Base-by-base conservation (phyloP, 2,888 invertebrate species). In the Drosophila mercatorum region DNA sequence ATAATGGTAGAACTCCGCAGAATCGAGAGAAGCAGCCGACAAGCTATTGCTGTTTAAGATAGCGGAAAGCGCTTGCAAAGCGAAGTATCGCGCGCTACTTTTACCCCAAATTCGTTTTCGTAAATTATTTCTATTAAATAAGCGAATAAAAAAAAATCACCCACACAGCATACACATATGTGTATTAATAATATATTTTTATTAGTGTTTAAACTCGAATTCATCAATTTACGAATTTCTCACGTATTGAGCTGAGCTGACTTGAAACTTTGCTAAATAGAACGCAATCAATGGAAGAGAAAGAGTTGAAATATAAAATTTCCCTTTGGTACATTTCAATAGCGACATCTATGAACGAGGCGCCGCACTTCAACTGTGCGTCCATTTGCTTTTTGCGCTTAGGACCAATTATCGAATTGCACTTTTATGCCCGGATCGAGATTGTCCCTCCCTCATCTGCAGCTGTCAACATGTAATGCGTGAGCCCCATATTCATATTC, bases 331-430 rank as follows among this genome's bases (percentile, higher is more conserved):
- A 73, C 69, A 67, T 77, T 77, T 53, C 1, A 17, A 41, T 0
- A 62, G 77, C 77, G 77, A 44, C 77, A 78, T 60, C 77, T 77
- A 64, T 7, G 58, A 64, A 36, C 3, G 26, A 28, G 41, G 28
- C 49, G 51, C 26, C 5, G 1, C 5, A 78, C 57, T 47, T 44
- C 52, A 26, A 10, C 36, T 41, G 36, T 22, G 56, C 43, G 36
- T 17, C 8, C 17, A 5, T 38, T 43, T 28, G 28, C 17, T 5
- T 26, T 40, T 22, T 11, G 2, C 26, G 28, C 1, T 17, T 17
- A 0, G 10, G 31, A 34, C 7, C 8, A 14, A 5, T 38, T 36
- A 14, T 34, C 14, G n/a, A 10, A n/a, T 8, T 47, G 12, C 22
- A 5, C 8, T 38, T 34, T 17, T n/a, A 11, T 26, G 5, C 4